Evolutionary conservation across 2,113 vertebrate species (phyloP).

Genomic region (Neodon shergylaensis): DNA sequence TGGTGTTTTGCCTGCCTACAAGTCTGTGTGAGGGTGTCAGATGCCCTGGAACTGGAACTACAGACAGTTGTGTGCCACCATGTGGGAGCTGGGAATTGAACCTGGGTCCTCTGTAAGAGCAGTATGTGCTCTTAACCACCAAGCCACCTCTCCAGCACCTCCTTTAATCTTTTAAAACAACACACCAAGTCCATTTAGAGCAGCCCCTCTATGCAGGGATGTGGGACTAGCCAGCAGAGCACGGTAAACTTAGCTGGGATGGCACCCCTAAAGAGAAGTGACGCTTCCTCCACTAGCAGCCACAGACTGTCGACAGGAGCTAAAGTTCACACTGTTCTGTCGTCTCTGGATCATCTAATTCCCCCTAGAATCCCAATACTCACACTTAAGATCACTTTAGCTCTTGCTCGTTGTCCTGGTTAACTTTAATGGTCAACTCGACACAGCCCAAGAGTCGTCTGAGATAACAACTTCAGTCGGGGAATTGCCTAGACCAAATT

Average conservation of each 20-base stretch:
- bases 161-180: background rate
- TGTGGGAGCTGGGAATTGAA: too few relatives aligned
- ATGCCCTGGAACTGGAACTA: too few relatives aligned
- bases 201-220: too few relatives aligned
- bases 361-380: background rate
- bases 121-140: too few relatives aligned
- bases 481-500: too few relatives aligned
- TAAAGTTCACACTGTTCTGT: too few relatives aligned
- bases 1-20: too few relatives aligned
- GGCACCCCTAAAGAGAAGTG: background rate
- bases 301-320: background rate
- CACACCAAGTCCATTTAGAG: background rate
- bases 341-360: slow-evolving; percentile 41
- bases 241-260: too few relatives aligned
- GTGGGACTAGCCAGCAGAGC: background rate
- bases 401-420: background rate
- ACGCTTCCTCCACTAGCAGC: background rate
- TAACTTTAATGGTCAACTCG: background rate
- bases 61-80: too few relatives aligned
- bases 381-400: background rate
- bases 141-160: too few relatives aligned
- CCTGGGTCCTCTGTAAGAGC: too few relatives aligned
- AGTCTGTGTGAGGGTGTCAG: too few relatives aligned
- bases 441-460: background rate
- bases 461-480: background rate